phyloP scores from a whole-genome alignment of 1,140 invertebrate genomes.

The Cydia amplana region DNA sequence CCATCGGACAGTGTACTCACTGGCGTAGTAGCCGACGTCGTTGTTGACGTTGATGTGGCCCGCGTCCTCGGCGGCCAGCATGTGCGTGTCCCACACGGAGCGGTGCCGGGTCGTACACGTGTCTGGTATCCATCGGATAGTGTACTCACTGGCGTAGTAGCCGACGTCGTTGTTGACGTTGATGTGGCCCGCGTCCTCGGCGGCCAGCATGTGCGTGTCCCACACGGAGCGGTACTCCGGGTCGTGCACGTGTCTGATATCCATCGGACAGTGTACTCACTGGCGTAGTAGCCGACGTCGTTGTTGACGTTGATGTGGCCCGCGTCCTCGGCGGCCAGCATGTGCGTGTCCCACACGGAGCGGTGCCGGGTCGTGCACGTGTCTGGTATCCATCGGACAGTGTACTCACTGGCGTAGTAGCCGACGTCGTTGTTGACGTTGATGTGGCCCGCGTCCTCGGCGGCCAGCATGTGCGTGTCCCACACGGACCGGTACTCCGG shows the following conservation, averaged over 20 bases:
- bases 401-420: slow-evolving; percentile 92
- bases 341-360: slow-evolving; percentile 51
- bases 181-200: slow-evolving; percentile 90
- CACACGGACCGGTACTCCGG: slow-evolving; percentile 92
- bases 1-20: slow-evolving; percentile 38
- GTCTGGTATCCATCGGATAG: not conserved
- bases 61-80: slow-evolving; percentile 88
- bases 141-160: slow-evolving; percentile 83
- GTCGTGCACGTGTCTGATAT: slow-evolving; percentile 34
- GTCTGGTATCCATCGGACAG: slow-evolving; percentile 77
- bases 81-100: slow-evolving; percentile 51
- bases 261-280: slow-evolving; percentile 49
- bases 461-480: slow-evolving; percentile 93
- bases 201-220: slow-evolving; percentile 81
- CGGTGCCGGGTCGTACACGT: slow-evolving; percentile 54
- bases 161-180: slow-evolving; percentile 92
- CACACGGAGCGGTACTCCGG: slow-evolving; percentile 69
- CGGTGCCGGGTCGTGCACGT: slow-evolving; percentile 81
- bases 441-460: slow-evolving; percentile 92
- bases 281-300: slow-evolving; percentile 89
- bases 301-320: slow-evolving; percentile 94
- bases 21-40: slow-evolving; percentile 91
- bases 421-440: slow-evolving; percentile 96
- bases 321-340: slow-evolving; percentile 88
- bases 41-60: slow-evolving; percentile 93